Base-by-base conservation (phyloP, 1,140 invertebrate genomes). In the Heterodera carotae region DNA sequence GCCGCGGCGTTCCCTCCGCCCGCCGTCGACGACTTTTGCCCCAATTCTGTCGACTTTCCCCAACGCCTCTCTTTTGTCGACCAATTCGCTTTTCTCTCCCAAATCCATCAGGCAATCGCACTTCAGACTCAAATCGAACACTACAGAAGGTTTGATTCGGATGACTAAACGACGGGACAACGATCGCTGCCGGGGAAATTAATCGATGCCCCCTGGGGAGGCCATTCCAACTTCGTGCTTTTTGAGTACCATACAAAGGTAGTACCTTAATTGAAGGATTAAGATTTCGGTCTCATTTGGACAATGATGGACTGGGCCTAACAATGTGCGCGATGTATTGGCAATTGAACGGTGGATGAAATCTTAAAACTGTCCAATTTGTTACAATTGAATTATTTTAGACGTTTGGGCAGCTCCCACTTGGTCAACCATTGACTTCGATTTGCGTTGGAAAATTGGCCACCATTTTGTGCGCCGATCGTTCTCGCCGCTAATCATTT, bases 241-340 rank as follows among this genome's bases (percentile, higher is more conserved):
- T n/a, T n/a, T n/a, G n/a, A n/a, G n/a, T n/a, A n/a, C n/a, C n/a
- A n/a, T n/a, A n/a, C n/a, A n/a, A n/a, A n/a, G n/a, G n/a, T n/a
- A n/a, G n/a, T n/a, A n/a, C n/a, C n/a, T n/a, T n/a, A n/a, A n/a
- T n/a, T n/a, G n/a, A n/a, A n/a, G n/a, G 29, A 8, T 39, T 75
- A 76, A 85, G 83, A 64, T 88, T 85, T 68, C 78, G 86, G 25
- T 72, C 76, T 36, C 34, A 62, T 31, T 29, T 88, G 27, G 80
- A 86, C 29, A 69, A 71, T 15, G 77, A 84, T 75, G 88, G 89
- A 12, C 39, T 84, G 74, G 89, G 89, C 1, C 81, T 89, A 34
- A 91, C 90, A 0, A 98, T 97, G 94, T 97, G 97, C 22, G 95
- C 96, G 22, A 90, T 99, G 56, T 99, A 98, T 89, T 99, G 97